phyloP scores from a whole-genome alignment of 2,797 vertebrate genomes.

The Lithobates pipiens region DNA sequence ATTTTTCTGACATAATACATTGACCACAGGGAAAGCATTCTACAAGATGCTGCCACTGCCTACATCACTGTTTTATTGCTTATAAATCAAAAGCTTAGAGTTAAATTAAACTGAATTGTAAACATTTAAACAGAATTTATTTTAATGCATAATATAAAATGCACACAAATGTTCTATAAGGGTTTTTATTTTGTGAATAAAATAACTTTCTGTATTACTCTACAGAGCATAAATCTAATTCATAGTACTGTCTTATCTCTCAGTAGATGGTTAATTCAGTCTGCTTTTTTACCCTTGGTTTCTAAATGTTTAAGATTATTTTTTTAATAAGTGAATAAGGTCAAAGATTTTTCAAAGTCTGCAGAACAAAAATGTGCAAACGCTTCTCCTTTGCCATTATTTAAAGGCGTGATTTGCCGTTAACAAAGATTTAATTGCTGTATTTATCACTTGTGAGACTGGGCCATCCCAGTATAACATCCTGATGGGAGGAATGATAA shows the following conservation, averaged over 20 bases:
- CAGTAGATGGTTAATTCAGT: not conserved
- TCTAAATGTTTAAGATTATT: constrained; percentile 12
- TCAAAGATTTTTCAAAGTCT: constrained; percentile 67
- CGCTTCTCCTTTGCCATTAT: constrained; percentile 29
- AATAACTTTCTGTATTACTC: not conserved
- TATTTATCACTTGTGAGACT: constrained; percentile 68
- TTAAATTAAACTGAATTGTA: no score
- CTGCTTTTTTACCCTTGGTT: not conserved
- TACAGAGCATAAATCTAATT: not conserved
- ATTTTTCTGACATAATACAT: no score
- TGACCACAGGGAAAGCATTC: no score
- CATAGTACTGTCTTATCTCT: not conserved
- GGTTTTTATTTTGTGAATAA: not conserved
- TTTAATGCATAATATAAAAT: no score
- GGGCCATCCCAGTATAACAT: constrained; percentile 60
- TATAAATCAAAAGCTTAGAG: no score
- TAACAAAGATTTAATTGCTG: constrained; percentile 68
- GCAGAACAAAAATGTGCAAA: constrained; percentile 61
- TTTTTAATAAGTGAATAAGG: constrained; percentile 49
- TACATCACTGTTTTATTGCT: no score
- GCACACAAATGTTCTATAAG: no score
- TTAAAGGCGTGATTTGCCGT: constrained; percentile 61
- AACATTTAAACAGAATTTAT: no score
- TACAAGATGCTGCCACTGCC: no score
- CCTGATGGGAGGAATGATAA: constrained; percentile 65